Conservation (phyloP, 2,113 vertebrate genomes). For the Notarius lentiginosus region DNA sequence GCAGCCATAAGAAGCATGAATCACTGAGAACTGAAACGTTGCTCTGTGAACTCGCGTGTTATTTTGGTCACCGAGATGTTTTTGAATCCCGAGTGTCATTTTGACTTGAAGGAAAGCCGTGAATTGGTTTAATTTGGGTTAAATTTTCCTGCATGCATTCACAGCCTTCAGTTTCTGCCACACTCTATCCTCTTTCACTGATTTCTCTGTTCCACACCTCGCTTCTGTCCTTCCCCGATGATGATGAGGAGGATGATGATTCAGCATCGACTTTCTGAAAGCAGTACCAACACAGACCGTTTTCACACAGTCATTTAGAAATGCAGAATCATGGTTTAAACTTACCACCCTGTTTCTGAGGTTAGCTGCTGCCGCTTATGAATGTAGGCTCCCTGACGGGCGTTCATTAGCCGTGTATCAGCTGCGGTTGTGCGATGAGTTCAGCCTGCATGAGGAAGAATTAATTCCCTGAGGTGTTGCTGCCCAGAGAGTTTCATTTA, state of each 20-base stretch:
- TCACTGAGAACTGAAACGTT: not conserved
- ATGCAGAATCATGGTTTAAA: not conserved
- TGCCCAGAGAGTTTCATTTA: slow-evolving; percentile 65
- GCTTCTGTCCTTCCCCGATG: not conserved
- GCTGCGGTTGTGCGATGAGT: not conserved
- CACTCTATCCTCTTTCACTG: not conserved
- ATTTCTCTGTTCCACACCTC: not conserved
- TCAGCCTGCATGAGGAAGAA: not conserved
- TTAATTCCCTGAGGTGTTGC: slow-evolving; percentile 31
- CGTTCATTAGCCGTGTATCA: not conserved
- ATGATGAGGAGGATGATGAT: not conserved
- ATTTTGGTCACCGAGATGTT: not conserved
- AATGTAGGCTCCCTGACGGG: not conserved
- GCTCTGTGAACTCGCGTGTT: no score
- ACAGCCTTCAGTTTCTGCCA: not conserved
- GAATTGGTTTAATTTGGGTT: not conserved
- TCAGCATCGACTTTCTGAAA: not conserved
- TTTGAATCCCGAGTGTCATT: not conserved
- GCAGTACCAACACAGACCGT: not conserved
- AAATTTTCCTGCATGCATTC: not conserved
- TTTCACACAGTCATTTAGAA: not conserved
- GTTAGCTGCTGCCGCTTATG: not conserved
- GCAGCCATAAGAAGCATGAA: not conserved
- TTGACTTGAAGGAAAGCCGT: not conserved
- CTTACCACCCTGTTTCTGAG: not conserved